Evolutionary conservation across 2,797 vertebrate genomes (phyloP).

Genomic region (Sebastes melanostomus): DNA sequence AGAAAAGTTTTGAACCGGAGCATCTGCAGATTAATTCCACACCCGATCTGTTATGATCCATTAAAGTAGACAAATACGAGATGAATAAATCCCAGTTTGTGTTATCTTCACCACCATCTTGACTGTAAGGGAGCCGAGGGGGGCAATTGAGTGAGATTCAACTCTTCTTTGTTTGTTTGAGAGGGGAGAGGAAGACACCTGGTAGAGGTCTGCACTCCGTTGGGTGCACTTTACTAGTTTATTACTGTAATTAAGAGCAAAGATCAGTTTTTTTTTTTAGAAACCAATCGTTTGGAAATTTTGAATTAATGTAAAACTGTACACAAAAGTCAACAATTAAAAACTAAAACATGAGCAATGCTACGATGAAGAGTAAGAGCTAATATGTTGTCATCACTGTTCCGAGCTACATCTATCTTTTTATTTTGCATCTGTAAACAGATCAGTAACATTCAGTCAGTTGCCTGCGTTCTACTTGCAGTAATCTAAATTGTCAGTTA

Average conservation of each 20-base stretch:
- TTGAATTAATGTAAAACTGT: not conserved
- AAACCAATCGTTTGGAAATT: not conserved
- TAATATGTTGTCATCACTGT: not conserved
- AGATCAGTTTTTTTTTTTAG: not conserved
- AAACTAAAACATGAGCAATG: not conserved
- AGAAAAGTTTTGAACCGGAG: not conserved
- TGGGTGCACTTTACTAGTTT: not conserved
- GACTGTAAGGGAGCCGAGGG: not conserved
- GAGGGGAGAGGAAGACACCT: not conserved
- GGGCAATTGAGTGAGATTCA: not conserved
- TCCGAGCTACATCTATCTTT: not conserved
- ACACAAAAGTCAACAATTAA: not conserved
- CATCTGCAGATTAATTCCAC: not conserved
- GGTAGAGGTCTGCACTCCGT: accelerated
- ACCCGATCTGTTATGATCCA: not conserved
- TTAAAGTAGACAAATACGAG: not conserved
- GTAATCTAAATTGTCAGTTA: slow-evolving; percentile 36
- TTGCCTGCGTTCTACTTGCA: not conserved
- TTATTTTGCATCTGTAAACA: not conserved
- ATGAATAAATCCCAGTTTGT: not conserved
- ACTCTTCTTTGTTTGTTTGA: not conserved
- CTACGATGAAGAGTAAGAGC: not conserved
- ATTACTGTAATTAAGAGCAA: not conserved
- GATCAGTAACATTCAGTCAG: slow-evolving; percentile 14
- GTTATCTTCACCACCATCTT: not conserved